Conservation (phyloP, 2,797 vertebrate genomes). For the Ciconia nigra region DNA sequence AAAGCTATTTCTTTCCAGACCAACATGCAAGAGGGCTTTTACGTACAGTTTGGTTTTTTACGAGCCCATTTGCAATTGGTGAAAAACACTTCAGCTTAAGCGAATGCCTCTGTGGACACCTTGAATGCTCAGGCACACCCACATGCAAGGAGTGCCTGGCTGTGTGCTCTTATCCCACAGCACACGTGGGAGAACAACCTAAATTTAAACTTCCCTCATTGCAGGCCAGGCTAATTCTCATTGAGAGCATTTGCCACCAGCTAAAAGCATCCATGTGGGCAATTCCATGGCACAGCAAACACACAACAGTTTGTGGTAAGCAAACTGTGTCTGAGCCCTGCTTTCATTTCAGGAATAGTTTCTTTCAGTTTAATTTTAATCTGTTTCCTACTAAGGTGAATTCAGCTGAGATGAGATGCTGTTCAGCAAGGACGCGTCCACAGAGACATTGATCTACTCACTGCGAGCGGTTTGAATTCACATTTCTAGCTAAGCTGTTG, state of each 20-base stretch:
- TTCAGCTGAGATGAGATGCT: background rate
- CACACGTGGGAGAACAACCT: background rate
- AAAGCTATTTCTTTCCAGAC: slow-evolving; percentile 17
- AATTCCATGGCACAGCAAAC: background rate
- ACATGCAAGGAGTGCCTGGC: background rate
- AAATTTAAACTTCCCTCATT: background rate
- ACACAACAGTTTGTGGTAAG: background rate
- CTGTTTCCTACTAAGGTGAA: background rate
- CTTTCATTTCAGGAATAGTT: background rate
- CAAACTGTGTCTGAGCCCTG: background rate
- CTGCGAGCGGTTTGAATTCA: fast-evolving
- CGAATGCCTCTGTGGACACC: background rate
- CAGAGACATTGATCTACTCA: background rate
- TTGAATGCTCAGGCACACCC: background rate
- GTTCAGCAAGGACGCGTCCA: background rate
- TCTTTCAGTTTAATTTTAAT: background rate
- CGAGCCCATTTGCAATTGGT: background rate
- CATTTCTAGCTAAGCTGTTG: background rate
- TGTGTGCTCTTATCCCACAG: background rate
- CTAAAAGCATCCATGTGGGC: background rate
- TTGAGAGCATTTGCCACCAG: background rate
- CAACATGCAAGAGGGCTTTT: background rate
- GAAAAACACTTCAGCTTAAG: background rate
- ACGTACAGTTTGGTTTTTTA: background rate
- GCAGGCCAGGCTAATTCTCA: background rate